These are phyloP conservation scores for Mylabris sibirica DNA, from an alignment of 2,888 invertebrate species.

Conservation along the genomic window DNA sequence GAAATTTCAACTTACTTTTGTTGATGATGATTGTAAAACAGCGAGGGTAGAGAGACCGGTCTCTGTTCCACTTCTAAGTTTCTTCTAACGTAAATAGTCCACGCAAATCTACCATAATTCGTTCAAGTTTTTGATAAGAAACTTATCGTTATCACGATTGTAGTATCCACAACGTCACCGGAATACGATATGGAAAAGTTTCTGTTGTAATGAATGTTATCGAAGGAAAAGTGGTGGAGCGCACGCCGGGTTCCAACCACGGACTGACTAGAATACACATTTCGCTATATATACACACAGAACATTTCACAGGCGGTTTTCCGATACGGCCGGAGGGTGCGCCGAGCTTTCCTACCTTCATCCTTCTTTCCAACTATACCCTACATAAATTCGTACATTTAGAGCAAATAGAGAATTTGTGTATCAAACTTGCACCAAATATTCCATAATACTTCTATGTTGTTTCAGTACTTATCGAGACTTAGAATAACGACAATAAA, in stretches of 20 bases:
- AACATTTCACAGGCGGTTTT: conserved; percentile 25
- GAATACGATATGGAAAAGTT: neutral
- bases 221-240: neutral
- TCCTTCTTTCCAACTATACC: neutral
- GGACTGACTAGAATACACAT: conserved; percentile 34
- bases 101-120: conserved; percentile 7
- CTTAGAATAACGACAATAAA: conserved; percentile 4
- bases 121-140: conserved; percentile 1
- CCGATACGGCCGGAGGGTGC: conserved; percentile 36
- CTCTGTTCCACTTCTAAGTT: neutral
- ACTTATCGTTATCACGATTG: conserved; percentile 7
- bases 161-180: neutral
- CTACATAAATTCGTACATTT: neutral
- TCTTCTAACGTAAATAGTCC: neutral
- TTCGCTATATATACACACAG: conserved; percentile 1
- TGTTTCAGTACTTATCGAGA: conserved; percentile 7
- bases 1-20: neutral
- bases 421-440: neutral
- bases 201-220: neutral
- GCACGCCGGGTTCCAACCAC: conserved; percentile 39
- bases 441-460: neutral
- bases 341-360: conserved; percentile 26
- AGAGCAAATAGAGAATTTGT: neutral
- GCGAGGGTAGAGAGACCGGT: neutral
- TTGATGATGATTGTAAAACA: conserved; percentile 1